Percentiles rank a stretch among this genome's conserved stretches.
These are phyloP conservation scores for Choristoneura rosaceana DNA, from an alignment of 2,888 invertebrate genomes.

Conservation along the genomic window DNA sequence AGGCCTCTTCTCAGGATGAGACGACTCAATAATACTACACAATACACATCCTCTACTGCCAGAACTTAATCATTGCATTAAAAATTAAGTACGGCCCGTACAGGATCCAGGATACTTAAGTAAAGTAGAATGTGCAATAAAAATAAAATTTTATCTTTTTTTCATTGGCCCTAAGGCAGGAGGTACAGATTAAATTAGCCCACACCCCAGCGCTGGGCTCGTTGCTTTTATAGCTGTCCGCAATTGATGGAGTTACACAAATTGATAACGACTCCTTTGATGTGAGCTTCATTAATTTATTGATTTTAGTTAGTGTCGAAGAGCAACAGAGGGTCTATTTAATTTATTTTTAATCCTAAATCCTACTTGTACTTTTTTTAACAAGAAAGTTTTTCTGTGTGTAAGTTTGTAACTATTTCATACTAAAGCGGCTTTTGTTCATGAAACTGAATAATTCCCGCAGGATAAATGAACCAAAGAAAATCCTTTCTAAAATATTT, in stretches of 20 bases:
- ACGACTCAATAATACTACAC: too few relatives aligned
- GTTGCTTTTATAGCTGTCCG: conserved; percentile 27
- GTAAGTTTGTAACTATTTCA: too few relatives aligned
- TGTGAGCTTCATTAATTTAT: conserved; percentile 40
- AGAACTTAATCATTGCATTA: neutral
- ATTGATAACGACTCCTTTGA: conserved; percentile 36
- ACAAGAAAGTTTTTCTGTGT: too few relatives aligned
- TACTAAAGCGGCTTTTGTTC: too few relatives aligned
- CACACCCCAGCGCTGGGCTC: conserved; percentile 27
- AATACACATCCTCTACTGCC: neutral
- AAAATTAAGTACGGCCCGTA: conserved; percentile 5
- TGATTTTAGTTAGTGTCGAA: conserved; percentile 12
- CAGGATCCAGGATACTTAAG: conserved; percentile 18
- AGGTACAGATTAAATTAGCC: conserved; percentile 36
- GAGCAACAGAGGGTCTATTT: neutral
- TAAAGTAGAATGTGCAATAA: conserved; percentile 58
- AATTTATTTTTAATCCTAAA: neutral
- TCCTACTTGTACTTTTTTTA: too few relatives aligned
- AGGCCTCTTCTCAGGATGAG: too few relatives aligned
- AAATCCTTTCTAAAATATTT: too few relatives aligned
- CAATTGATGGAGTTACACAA: conserved; percentile 37
- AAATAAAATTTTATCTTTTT: conserved; percentile 66
- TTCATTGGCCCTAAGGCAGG: conserved; percentile 56
- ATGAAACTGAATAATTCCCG: too few relatives aligned
- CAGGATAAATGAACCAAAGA: too few relatives aligned